Evolutionary conservation across 2,797 vertebrate species (phyloP).

Genomic region (Sebastes steindachneri): DNA sequence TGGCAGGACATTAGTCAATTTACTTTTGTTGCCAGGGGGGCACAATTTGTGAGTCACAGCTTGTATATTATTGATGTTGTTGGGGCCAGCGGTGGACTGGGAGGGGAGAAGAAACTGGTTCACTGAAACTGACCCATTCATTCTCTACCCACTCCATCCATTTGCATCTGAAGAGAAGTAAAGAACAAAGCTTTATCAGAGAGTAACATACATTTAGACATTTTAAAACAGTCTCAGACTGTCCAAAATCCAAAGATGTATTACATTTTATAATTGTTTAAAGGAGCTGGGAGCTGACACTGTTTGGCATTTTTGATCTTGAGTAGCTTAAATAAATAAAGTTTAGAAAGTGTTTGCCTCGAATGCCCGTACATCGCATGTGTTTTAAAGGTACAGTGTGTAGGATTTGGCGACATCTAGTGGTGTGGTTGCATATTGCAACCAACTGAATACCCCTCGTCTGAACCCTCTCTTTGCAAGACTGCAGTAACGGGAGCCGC

Average conservation of each 20-base stretch:
- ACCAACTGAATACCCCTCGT: too few relatives aligned
- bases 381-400: background rate
- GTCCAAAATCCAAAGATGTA: background rate
- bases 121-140: conserved; percentile 1
- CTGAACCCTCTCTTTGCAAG: too few relatives aligned
- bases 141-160: background rate
- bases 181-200: background rate
- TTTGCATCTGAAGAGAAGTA: background rate
- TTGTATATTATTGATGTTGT: conserved; percentile 56
- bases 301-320: background rate
- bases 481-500: too few relatives aligned
- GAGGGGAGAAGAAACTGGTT: conserved; percentile 1
- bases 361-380: background rate
- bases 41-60: conserved; percentile 17
- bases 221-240: background rate
- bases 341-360: background rate
- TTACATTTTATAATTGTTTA: background rate
- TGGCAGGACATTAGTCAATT: conserved; percentile 38
- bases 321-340: background rate
- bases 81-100: background rate
- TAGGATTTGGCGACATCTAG: too few relatives aligned
- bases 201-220: background rate
- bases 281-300: background rate
- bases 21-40: conserved; percentile 23
- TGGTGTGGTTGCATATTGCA: too few relatives aligned